Conservation (phyloP, 2,888 invertebrate genomes). For the Lasius platythorax region DNA sequence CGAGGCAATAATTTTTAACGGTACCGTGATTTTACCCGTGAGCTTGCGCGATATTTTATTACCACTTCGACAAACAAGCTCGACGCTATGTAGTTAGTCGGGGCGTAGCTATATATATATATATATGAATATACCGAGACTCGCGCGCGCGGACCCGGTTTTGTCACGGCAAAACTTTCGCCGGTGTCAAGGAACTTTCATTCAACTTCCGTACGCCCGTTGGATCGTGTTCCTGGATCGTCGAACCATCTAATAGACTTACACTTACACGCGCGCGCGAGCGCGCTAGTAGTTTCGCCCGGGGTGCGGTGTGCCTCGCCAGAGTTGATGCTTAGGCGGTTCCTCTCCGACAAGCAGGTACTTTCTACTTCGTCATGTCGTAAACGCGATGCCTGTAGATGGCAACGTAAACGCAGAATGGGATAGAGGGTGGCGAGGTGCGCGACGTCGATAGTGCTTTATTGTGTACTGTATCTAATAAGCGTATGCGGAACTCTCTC, state of each 20-base stretch:
- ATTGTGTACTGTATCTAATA: conserved; percentile 34
- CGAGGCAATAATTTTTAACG: conserved; percentile 53
- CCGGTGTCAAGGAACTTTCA: conserved; percentile 62
- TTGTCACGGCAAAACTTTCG: conserved; percentile 63
- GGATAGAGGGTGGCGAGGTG: conserved; percentile 1
- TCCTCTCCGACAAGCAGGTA: conserved; percentile 27
- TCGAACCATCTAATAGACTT: conserved; percentile 74
- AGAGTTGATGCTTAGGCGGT: conserved; percentile 26
- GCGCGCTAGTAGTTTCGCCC: conserved; percentile 11
- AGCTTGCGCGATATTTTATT: conserved; percentile 63
- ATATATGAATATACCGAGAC: conserved; percentile 42
- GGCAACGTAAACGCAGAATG: conserved; percentile 29
- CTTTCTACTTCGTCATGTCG: conserved; percentile 45
- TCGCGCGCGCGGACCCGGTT: conserved; percentile 39
- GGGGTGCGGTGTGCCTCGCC: background rate
- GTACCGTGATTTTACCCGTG: conserved; percentile 45
- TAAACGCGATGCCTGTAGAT: conserved; percentile 33
- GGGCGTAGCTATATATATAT: conserved; percentile 17
- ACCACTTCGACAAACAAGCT: conserved; percentile 48
- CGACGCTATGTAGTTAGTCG: conserved; percentile 23
- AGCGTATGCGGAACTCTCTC: conserved; percentile 11
- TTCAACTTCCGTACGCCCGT: conserved; percentile 49
- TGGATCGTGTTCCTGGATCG: conserved; percentile 63
- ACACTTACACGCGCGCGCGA: conserved; percentile 59
- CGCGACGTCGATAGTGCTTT: conserved; percentile 28